Base-by-base conservation (phyloP, 2,888 invertebrate genomes). In the Liposcelis brunnea region DNA sequence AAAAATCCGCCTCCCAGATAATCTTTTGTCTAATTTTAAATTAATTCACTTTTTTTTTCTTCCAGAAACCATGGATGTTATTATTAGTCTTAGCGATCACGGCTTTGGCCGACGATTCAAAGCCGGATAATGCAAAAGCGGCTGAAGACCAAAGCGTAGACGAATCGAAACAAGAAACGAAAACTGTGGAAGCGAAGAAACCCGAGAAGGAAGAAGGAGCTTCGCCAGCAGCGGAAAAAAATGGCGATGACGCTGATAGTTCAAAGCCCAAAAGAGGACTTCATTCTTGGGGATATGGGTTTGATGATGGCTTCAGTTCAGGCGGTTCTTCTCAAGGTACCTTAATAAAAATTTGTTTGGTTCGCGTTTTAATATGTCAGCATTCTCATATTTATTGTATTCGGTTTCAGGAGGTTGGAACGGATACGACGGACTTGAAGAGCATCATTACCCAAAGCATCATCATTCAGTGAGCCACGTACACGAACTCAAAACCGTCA, bases 401-500 rank as follows among this genome's bases (percentile, higher is more conserved):
- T 26, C 8, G 4, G 8, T 26, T 26, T 26, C 8, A 6, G 4
- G 5, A 26, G 26, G 26, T 26, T 26, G 26, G 26, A 26, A 8
- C 26, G 26, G 26, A 6, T 26, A 6, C 26, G 26, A 26, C 4
- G 26, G 26, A 26, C 5, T 26, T 26, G 26, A 26, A 26, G n/a
- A n/a, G n/a, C 26, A 26, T 6, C 35, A 35, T 35, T 16, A 35
- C 15, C 35, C 35, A 7, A 40, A 40, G 11, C 40, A 40, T 11
- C 16, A 16, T 19, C 35, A 35, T 16, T 7, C 15, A 14, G 19
- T 19, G 10, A 19, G 15, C 40, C 40, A 40, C 19, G 21, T 21
- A 6, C 40, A 40, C 21, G 40, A 40, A 19, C 15, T 40, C 7
- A 84, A 84, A 59, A 52, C 52, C 34, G 31, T 50, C 47, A 50